Base-by-base conservation (phyloP, 2,113 vertebrate genomes). In the Zapus hudsonius region DNA sequence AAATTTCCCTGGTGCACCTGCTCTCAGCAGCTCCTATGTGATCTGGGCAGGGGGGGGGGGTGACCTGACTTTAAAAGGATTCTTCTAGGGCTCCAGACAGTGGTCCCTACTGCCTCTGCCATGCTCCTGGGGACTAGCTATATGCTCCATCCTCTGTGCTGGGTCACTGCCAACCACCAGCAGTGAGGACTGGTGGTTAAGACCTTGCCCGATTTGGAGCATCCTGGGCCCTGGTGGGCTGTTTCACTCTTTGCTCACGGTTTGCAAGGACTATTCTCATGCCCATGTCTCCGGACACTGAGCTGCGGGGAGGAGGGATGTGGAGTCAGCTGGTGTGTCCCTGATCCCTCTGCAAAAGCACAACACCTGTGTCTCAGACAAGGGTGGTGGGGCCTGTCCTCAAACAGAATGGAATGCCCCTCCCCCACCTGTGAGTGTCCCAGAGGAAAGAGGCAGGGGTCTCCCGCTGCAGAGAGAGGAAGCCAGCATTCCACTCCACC, bases 221-320 rank as follows among this genome's bases (percentile, higher is more conserved):
- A 19, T 31, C 27, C 25, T 16, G 67, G 19, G 8, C 1, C 0
- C 3, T 5, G 8, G 29, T 16, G 44, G 15, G 55, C 55, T 5
- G 23, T 44, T 22, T 44, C 66, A 10, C 55, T 13, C 31, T 33
- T 25, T 0, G 31, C 57, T 33, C 42, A 5, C 76, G 0, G 5
- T 23, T 82, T 42, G n/a, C 0, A 2, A 57, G 23, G 76, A 13
- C 67, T 23, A 0, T 47, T 40, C 42, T 79, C 13, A 10, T 3
- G 7, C 38, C 59, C 64, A 23, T 8, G 72, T n/a, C 22, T 74
- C n/a, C 36, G 89, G 42, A 38, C 66, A 4, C 44, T 2, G 61
- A 64, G 87, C 70, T 75, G 38, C 29, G 31, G 64, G 25, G 17
- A 59, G 27, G 63, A 25, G 63, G 61, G 61, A 27, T 5, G 20